Base-by-base conservation (phyloP, 2,113 vertebrate species). In the Sinocyclocheilus anshuiensis region DNA sequence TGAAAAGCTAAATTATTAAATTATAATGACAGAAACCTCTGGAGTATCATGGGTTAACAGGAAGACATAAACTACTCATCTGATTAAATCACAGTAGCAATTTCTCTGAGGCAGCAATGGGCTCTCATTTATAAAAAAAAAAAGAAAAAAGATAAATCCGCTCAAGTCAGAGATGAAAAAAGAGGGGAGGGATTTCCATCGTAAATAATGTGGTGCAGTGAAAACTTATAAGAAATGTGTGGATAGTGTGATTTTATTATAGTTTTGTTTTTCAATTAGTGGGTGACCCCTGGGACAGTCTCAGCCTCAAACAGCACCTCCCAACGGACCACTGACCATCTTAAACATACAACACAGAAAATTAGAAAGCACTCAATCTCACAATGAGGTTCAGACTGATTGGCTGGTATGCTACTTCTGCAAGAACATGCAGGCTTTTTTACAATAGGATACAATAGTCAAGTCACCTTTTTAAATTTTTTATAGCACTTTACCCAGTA, bases 61-160 rank as follows among this genome's bases (percentile, higher is more conserved):
- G 15, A 82, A 71, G 20, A 33, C 6, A 53, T 53, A 36, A 83
- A 72, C 81, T 53, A 36, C 81, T 83, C 65, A 81, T 81, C 29
- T 83, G 81, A 71, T 72, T 72, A 72, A 36, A 69, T 71, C 26
- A 26, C 65, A 72, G 63, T 39, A 6, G 18, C 81, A 83, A 33
- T 83, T 83, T 29, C 2, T 48, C 0, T 12, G 1, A 63, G 11
- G 55, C 3, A 48, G 9, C 15, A 67, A 67, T 65, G 15, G 39
- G 42, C 13, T 20, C 3, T 67, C 24, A 71, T 83, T 83, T 55
- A 55, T 15, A 4, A 18, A 53, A 18, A 55, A 18, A 18, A 18
- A 50, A 55, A n/a, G n/a, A 48, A 55, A 55, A 55, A 55, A 82
- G 10, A 71, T 18, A 8, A 39, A 39, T 80, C 18, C 22, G 11